Evolutionary conservation across 2,113 vertebrate species (phyloP), one percentile per base, ranked within the genome.

Genomic region (Corapipo altera): DNA sequence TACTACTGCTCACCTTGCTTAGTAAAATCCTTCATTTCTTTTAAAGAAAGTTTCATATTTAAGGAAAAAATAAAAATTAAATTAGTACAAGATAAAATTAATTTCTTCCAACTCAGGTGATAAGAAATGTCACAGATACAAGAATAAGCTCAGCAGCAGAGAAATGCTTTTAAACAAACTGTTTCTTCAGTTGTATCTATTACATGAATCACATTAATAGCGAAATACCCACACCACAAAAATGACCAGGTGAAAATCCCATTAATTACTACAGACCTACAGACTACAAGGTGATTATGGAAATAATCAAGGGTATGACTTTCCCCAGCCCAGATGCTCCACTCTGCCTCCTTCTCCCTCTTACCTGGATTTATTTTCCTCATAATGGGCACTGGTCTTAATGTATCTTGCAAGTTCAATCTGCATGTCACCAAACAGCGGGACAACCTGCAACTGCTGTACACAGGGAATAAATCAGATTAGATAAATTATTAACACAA

Each of bases 341-440:
- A 37, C 43, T 52, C 44, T 54, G 27, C 19, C 80, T 77, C 32
- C 13, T 79, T 90, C 27, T 85, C 39, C 37, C 13, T 41, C 98
- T 97, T 97, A 99, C 99, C 99, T 98, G 93, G 99, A 99, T 92
- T 99, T 99, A 96, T 99, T 99, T 90, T 99, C 99, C 85, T 99
- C 99, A 1, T 99, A 99, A 98, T 99, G 99, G 78, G 99, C 99
- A 18, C 99, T 99, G 96, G 99, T 99, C 97, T 99, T 99, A 98
- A 99, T 99, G 96, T 99, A 99, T 82, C 99, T 98, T 18, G 99
- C 99, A 97, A 99, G 97, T 97, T 99, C 99, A 61, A 99, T 99
- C 90, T 99, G 99, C 99, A 99, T 99, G 96, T 99, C 99, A 30
- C 99, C 99, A 58, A 99, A 99, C 21, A 99, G 97, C 1, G 99